Base-by-base conservation (phyloP, 2,888 invertebrate genomes). In the Diarsia dahlii region DNA sequence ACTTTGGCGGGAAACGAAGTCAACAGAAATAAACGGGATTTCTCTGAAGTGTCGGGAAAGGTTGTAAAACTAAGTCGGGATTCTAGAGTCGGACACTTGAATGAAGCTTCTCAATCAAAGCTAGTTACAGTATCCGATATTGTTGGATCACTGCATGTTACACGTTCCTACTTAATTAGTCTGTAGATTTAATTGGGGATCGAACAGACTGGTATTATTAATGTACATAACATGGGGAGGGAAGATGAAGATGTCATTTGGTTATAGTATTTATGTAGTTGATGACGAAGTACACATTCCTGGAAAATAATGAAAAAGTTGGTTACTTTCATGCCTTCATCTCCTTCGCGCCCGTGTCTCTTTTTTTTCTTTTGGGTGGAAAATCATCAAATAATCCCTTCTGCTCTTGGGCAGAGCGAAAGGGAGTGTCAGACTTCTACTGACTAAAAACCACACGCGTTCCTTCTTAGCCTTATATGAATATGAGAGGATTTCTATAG, bases 161-260 rank as follows among this genome's bases (percentile, higher is more conserved):
- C 87, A 84, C 76, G 63, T 76, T 65, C 62, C 73, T 67, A n/a
- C n/a, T n/a, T n/a, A 80, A 83, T 87, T 87, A 84, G 74, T 71
- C 68, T 13, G 45, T 68, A 34, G 77, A 79, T 62, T 76, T 79
- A 76, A 84, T 86, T 84, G 80, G 78, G 52, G 28, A 63, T 45
- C 65, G 74, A 80, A 77, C 64, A 67, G 66, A 63, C 68, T 45
- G 52, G 66, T 66, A 71, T 48, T 50, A 58, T 28, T 45, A 45
- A 50, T 65, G 13, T n/a, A 45, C 63, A 71, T 15, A 48, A 45
- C n/a, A 50, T 20, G n/a, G 12, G 10, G 18, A 45, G 39, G 20
- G 34, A 52, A 62, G 39, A 8, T 8, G 39, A 39, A 39, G 48
- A 69, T 69, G 46, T 39, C 12, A 62, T 39, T 70, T 67, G 9